Evolutionary conservation across 2,113 vertebrate species (phyloP).

Genomic region (Shinisaurus crocodilurus): DNA sequence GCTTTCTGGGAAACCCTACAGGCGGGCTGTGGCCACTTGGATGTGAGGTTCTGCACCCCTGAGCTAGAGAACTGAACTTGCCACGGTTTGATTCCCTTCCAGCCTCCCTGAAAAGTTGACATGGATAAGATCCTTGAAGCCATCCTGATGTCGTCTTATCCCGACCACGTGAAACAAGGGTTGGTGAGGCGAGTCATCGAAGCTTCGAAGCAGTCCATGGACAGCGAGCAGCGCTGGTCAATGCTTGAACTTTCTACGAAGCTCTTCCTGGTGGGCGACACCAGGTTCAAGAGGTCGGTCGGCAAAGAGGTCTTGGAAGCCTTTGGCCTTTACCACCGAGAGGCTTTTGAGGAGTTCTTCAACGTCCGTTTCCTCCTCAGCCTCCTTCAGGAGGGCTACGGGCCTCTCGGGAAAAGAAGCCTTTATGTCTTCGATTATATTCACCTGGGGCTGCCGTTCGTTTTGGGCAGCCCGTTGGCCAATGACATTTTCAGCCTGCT

Average conservation of each 20-base stretch:
- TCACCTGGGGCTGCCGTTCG: constrained; percentile 79
- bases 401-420: constrained; percentile 75
- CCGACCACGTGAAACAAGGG: constrained; percentile 81
- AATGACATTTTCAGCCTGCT: constrained; percentile 80
- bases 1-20: too few relatives aligned
- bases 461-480: constrained; percentile 75
- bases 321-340: constrained; percentile 79
- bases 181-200: constrained; percentile 81
- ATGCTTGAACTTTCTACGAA: constrained; percentile 83
- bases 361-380: constrained; percentile 79
- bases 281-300: constrained; percentile 80
- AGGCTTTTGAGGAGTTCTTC: constrained; percentile 84
- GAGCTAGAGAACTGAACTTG: constrained; percentile 3
- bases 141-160: constrained; percentile 83
- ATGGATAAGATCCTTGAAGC: constrained; percentile 89
- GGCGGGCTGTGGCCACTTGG: too few relatives aligned
- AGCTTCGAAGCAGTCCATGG: constrained; percentile 81
- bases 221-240: constrained; percentile 82
- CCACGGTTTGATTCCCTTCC: constrained; percentile 35
- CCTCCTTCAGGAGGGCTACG: constrained; percentile 82
- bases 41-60: too few relatives aligned
- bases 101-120: constrained; percentile 21
- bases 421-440: constrained; percentile 79
- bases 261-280: constrained; percentile 78
- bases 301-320: constrained; percentile 84